Evolutionary conservation across 2,797 vertebrate species (phyloP), one percentile per base, ranked within the genome.

Genomic region (Eulemur rubriventer): DNA sequence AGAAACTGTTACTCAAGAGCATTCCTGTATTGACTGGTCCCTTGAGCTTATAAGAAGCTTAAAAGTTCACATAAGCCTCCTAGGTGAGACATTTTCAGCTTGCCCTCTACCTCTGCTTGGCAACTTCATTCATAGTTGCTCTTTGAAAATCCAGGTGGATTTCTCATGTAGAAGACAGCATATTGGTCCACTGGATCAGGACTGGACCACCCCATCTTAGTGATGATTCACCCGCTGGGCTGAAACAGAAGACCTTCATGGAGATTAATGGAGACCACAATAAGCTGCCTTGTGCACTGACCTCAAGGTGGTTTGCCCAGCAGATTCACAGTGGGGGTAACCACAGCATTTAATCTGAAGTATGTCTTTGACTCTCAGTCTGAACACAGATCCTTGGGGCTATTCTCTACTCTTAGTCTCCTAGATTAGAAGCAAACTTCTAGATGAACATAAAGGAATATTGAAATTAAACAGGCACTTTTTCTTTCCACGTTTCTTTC

Each of bases 401-500:
- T 76, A 1, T 35, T 80, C 65, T 90, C 0, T 30, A 38, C 26
- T 67, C 78, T 88, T 52, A 20, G 16, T 57, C 65, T 88, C 28
- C 22, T 20, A 69, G 35, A 55, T 52, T 41, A n/a, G 57, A 85
- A 48, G 55, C n/a, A 90, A 67, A 69, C 79, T 82, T 93, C 92
- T 67, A 85, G 72, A 80, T 5, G 52, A 38, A n/a, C 46, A 43
- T 43, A 91, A 91, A 83, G 57, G 50, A 94, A 73, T 89, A 41
- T 41, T 63, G 63, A 92, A 70, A 86, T 87, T n/a, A 89, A 92
- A 94, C 63, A 82, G 83, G 50, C 67, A 22, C 35, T 95, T 85
- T 86, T 65, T 43, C 59, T 95, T 89, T 70, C 65, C 75, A 33
- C 0, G 0, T 94, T 55, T 55, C 5, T 76, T n/a, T n/a, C n/a